Evolutionary conservation across 2,113 vertebrate genomes (phyloP), one percentile per base, ranked within the genome.

Genomic region (Actinemys pallida): DNA sequence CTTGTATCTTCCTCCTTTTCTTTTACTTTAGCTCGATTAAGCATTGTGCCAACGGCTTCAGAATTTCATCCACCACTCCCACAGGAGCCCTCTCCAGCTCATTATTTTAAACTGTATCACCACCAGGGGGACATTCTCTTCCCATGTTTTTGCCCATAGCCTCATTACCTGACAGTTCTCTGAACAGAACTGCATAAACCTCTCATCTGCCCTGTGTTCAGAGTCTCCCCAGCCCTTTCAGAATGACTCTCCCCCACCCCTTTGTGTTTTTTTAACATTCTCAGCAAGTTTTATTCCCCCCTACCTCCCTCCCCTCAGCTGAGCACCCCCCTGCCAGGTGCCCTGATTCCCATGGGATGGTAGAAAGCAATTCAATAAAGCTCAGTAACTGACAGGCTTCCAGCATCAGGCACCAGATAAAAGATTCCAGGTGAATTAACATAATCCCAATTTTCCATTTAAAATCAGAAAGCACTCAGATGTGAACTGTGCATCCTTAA

Each of bases 291-390:
- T n/a, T 17, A 69, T n/a, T n/a, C 59, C 5, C 10, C 3, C 4
- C 52, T 11, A 10, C 52, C 5, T 5, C 2, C 54, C 42, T 3
- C 7, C 2, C 4, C 62, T 20, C 79, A 62, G 53, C 14, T 1
- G 13, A n/a, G 14, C 0, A 2, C 17, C 45, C 14, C 25, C 53
- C 7, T 2, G 45, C 20, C 47, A 5, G 1, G 8, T 50, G 35
- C 62, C 62, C 35, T 19, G 62, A 69, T 69, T 69, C 35, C 19
- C 35, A 35, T 65, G 62, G 20, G 62, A n/a, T 5, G 8, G 62
- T n/a, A 69, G 16, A 69, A 69, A n/a, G 8, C 16, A 17, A 35
- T 69, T 69, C 17, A 69, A 10, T 20, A 69, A 69, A n/a, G 35
- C 17, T 69, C 7, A 69, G 17, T 19, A 69, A 69, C 62, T n/a